These are phyloP conservation scores for Dicaeum eximium DNA, from an alignment of 2,113 vertebrate species.

Conservation along the genomic window DNA sequence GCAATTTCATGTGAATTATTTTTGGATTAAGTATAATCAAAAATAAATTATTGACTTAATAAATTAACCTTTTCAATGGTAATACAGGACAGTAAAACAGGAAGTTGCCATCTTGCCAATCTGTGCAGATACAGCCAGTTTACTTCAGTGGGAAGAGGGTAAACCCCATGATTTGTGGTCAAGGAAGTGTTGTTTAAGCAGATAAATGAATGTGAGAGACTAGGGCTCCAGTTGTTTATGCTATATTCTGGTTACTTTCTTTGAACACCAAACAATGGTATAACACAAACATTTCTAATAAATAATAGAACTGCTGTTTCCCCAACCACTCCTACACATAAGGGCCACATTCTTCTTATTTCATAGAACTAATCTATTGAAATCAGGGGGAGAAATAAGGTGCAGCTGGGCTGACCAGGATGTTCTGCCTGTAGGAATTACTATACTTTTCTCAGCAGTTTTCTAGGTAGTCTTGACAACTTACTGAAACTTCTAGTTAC, in stretches of 20 bases:
- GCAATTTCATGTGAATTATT: conserved; percentile 17
- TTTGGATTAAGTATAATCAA: conserved; percentile 23
- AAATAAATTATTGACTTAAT: conserved; percentile 19
- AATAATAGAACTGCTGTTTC: neutral
- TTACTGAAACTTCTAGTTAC: neutral
- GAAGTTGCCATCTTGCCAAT: conserved; percentile 43
- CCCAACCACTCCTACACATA: neutral
- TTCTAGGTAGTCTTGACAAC: neutral
- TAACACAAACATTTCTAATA: neutral
- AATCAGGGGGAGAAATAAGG: neutral
- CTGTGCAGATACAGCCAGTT: neutral
- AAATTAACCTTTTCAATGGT: neutral
- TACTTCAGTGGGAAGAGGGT: conserved; percentile 20
- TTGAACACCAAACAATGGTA: neutral
- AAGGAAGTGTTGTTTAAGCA: conserved; percentile 51
- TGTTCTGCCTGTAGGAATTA: neutral
- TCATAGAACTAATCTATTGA: neutral
- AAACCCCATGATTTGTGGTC: neutral
- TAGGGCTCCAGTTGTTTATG: conserved; percentile 25
- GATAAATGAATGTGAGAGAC: conserved; percentile 37
- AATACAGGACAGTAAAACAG: conserved; percentile 32
- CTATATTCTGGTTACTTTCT: neutral
- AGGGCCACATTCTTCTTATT: neutral
- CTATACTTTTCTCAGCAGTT: neutral
- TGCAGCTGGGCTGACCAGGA: neutral